Evolutionary conservation across 2,113 vertebrate species (phyloP), one percentile per base, ranked within the genome.

Genomic region (Pachycephala philippinensis): DNA sequence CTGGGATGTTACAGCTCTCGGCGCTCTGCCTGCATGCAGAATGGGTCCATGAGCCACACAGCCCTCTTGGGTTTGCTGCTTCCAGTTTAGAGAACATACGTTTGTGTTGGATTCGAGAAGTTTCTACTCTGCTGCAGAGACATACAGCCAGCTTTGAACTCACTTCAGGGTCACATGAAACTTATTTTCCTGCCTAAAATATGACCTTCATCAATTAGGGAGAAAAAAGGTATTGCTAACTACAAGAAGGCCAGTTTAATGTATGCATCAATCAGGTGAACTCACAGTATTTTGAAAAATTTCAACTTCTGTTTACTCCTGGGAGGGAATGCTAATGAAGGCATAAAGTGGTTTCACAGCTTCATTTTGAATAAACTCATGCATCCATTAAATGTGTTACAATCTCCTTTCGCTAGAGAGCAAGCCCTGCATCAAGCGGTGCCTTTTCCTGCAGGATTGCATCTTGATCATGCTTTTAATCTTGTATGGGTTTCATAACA

Each of bases 1-100:
- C 14, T 57, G 28, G 18, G 7, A 4, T 42, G n/a, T 54, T 85
- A 22, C 35, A 60, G 35, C 61, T 54, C 28, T 54, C 1, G 0
- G 7, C 0, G 0, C 7, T 59, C 33, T 28, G 39, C 23, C 18
- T 63, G 4, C 2, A 0, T 56, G 59, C 10, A 7, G 10, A 89
- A 40, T 10, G 24, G 10, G 24, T 72, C 79, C 45, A 11, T 44
- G 44, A 90, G 70, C 70, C 44, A 52, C 53, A 21, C 18, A n/a
- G 21, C 47, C 52, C 49, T 82, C 74, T 24, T 70, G 63, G 27
- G 22, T 76, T 91, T 80, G 59, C 35, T 80, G 17, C 52, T 74
- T 83, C 15, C 15, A 27, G 33, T 82, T 68, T 91, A 61, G 33
- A 60, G 26, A 84, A 31, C 7, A 6, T 69, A 30, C 0, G 15